Evolutionary conservation across 2,113 vertebrate genomes (phyloP), one percentile per base, ranked within the genome.

Genomic region (Gila orcuttii): DNA sequence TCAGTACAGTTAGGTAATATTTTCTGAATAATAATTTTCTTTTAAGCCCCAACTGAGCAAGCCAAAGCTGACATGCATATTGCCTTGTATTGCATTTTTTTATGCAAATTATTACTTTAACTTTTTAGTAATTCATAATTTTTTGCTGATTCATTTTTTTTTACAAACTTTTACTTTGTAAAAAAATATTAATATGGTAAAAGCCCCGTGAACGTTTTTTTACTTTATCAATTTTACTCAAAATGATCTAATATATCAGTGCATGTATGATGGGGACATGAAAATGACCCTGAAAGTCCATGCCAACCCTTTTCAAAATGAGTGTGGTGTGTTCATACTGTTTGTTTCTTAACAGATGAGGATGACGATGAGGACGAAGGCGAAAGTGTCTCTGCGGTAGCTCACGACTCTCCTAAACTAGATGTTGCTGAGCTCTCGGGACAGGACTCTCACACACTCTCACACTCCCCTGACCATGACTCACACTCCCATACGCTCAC

Each of bases 281-380:
- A 2, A 52, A 55, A 55, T 52, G 50, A 52, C 15, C 45, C 52
- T 55, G 52, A 55, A 19, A 21, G 17, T 55, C 52, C 52, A 55
- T 55, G 17, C 52, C 19, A 55, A 21, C 52, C 55, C 55, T 57
- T 57, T 57, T 57, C 7, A 57, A 57, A 57, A 57, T 1, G 6
- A 23, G 55, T 57, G 55, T 47, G 21, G 47, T 8, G 19, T 45
- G 36, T 33, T 62, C 23, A 15, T 25, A 6, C 33, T 79, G 3
- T 69, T 5, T 84, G 31, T 82, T 83, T 73, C 36, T 84, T 39
- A 28, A 79, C 80, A 89, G 88, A 87, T 79, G 85, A 84, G 2
- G 82, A 86, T 1, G 62, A 86, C 0, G 73, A 77, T 36, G 59
- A 71, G 0, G 74, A 78, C 19, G 85, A 88, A 6, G 85, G 78